Base-by-base conservation (phyloP, 2,797 vertebrate genomes). In the Hipposideros larvatus region DNA sequence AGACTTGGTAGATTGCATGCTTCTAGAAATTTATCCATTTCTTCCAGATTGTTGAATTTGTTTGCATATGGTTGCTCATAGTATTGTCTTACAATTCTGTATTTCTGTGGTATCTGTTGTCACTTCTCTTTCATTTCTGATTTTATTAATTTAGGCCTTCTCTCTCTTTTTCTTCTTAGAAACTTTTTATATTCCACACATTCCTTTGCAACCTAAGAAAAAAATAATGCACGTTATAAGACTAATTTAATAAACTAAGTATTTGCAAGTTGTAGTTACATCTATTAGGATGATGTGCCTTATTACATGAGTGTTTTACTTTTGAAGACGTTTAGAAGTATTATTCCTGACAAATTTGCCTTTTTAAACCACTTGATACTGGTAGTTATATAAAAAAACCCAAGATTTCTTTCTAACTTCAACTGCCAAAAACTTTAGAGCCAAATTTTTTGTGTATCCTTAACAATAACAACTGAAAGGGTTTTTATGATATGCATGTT, bases 291-390 rank as follows among this genome's bases (percentile, higher is more conserved):
- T 59, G 21, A 28, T 82, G 13, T 71, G 43, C 13, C 5, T 71
- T 95, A 77, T 75, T 65, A 75, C 18, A 46, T 85, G n/a, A 43
- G 14, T 59, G 7, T 61, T 89, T 48, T 90, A 75, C 57, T 90
- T 93, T 59, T 91, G 31, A 91, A 77, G 24, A 91, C 70, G 13
- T 85, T 84, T 79, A 65, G 26, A 31, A 85, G 28, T 74, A n/a
- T 70, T 63, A 11, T 88, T 94, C 11, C 28, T 86, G 13, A 89
- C 34, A 92, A 86, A 75, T 73, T 89, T 61, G 9, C 11, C 55
- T 48, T 92, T 91, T 80, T 26, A 86, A 57, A 80, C 16, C 79
- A 24, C 75, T 92, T 93, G 80, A 63, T 46, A 41, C 19, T 90
- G 63, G 16, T 31, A 53, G 65, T 91, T 80, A 37, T n/a, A 61